Base-by-base conservation (phyloP, 2,797 vertebrate species). In the Hemibagrus guttatus region DNA sequence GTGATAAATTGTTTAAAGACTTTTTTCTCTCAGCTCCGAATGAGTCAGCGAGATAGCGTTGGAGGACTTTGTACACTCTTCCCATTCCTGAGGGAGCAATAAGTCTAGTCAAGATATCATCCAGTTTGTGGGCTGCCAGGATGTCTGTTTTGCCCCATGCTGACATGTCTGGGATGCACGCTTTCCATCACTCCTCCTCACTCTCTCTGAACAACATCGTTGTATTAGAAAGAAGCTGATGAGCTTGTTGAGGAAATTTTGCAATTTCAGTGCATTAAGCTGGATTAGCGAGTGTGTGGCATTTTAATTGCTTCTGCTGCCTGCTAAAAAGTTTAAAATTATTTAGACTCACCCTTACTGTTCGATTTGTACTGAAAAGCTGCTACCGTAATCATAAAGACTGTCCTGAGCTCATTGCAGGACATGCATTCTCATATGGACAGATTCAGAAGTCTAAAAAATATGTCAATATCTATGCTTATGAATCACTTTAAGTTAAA, bases 81-180 rank as follows among this genome's bases (percentile, higher is more conserved):
- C 19, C 35, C 23, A 21, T 79, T 80, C 23, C 26, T 75, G 28
- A 63, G 68, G 56, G 79, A 81, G 68, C 58, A 86, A 54, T 54
- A 75, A 63, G 23, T 8, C 59, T 63, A 26, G 78, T 63, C 42
- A 81, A 6, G 42, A 39, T 74, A 52, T 81, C 1, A 17, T n/a
- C 23, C 35, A 76, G 49, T 76, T 66, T 76, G 71, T 39, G 49
- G 16, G 16, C 31, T 76, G 59, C 11, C 71, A 68, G 31, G 4
- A 59, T 75, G 17, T 86, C 61, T 5, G 39, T 68, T 75, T 31
- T 58, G 14, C 59, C 9, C 28, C 58, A 28, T 64, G 49, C 69
- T 68, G 68, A 31, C 52, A 39, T 52, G 42, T 72, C 81, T 83
- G 71, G 23, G 26, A n/a, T 75, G 28, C 46, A n/a, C 2, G 35